Evolutionary conservation across 2,113 vertebrate genomes (phyloP).

Genomic region (Butorides virescens): DNA sequence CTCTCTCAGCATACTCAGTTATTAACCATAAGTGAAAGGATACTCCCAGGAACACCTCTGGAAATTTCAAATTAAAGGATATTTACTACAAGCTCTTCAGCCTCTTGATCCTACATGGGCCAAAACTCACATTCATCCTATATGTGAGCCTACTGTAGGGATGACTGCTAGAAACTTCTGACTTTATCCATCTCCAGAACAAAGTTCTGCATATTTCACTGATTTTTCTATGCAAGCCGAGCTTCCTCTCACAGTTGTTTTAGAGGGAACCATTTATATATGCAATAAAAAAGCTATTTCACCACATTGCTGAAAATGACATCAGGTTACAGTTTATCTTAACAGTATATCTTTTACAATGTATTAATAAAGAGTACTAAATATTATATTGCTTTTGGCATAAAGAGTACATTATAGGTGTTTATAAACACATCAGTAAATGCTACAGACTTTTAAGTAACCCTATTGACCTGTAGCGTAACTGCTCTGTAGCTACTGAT

Average conservation of each 20-base stretch:
- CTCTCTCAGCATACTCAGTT: background rate
- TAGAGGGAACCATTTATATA: background rate
- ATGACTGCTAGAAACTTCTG: background rate
- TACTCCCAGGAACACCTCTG: background rate
- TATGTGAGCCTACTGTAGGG: background rate
- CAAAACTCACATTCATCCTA: background rate
- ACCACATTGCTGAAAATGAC: background rate
- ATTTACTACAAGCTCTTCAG: background rate
- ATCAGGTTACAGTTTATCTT: background rate
- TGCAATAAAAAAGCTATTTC: constrained; percentile 22
- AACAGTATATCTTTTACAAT: background rate
- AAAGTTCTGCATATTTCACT: background rate
- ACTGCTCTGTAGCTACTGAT: background rate
- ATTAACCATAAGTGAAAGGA: background rate
- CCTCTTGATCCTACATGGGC: background rate
- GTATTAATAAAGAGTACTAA: constrained; percentile 18
- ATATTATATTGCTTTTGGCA: constrained; percentile 3
- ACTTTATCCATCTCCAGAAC: background rate
- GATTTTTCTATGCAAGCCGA: background rate
- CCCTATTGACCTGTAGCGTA: background rate
- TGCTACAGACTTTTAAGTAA: background rate
- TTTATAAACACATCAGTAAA: constrained; percentile 32
- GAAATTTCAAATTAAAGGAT: background rate
- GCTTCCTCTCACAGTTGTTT: background rate
- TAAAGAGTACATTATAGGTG: background rate